A percentile compares a stretch with the other conserved stretches of the same genome.
These are phyloP conservation scores for Stegostoma tigrinum DNA, from an alignment of 2,113 vertebrate genomes.

Conservation along the genomic window DNA sequence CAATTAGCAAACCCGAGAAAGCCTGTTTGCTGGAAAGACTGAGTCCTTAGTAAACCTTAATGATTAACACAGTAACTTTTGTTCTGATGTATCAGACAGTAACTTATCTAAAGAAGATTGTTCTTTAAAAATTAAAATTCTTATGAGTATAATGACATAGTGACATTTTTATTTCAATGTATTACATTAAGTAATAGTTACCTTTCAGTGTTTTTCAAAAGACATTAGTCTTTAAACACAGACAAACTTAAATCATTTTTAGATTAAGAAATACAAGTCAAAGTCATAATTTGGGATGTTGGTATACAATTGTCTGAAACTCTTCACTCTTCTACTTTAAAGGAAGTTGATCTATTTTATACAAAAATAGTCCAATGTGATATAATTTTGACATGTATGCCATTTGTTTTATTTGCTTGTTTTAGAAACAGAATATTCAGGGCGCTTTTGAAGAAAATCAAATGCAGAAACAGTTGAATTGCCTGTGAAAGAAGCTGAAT, in stretches of 20 bases:
- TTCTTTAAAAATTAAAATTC: not conserved
- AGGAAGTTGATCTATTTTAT: not conserved
- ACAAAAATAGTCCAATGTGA: not conserved
- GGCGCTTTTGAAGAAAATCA: not conserved
- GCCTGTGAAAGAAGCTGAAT: slow-evolving; percentile 7
- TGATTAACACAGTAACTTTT: not conserved
- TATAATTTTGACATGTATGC: not conserved
- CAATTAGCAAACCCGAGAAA: slow-evolving; percentile 30
- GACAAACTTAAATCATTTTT: not conserved
- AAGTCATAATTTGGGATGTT: no score
- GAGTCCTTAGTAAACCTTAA: not conserved
- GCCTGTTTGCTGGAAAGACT: not conserved
- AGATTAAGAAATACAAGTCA: not conserved
- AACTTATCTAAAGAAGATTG: not conserved
- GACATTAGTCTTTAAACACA: not conserved
- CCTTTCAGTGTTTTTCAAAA: not conserved
- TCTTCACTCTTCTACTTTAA: not conserved
- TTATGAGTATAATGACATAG: not conserved
- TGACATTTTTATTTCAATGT: not conserved
- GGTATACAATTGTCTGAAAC: not conserved
- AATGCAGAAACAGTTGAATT: not conserved
- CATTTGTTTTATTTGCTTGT: not conserved
- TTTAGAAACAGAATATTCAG: not conserved
- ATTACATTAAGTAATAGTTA: not conserved
- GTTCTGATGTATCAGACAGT: not conserved